phyloP scores from a whole-genome alignment of 2,888 invertebrate species.

The Agrochola lota region DNA sequence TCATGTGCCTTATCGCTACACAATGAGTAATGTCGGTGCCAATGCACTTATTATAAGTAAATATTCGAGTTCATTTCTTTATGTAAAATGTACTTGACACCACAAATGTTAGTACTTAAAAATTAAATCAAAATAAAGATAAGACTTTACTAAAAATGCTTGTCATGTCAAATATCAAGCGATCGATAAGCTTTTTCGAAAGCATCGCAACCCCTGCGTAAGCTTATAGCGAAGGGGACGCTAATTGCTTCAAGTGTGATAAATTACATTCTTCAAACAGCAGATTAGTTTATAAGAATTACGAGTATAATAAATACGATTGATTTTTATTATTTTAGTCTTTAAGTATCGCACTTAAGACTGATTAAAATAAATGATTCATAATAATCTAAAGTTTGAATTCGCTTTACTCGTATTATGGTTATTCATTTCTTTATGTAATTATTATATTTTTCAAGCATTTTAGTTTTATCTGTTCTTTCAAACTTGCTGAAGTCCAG shows the following conservation, averaged over 20 bases:
- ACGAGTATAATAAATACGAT: background rate
- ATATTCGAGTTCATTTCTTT: slow-evolving; percentile 1
- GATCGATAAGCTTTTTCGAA: slow-evolving; percentile 15
- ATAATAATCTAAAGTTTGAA: background rate
- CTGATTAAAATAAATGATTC: background rate
- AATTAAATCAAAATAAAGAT: background rate
- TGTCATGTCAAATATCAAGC: slow-evolving; percentile 1
- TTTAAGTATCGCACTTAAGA: background rate
- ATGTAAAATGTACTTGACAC: background rate
- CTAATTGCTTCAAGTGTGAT: slow-evolving; percentile 39
- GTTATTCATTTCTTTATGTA: background rate
- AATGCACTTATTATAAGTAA: slow-evolving; percentile 33
- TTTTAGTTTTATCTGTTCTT: background rate
- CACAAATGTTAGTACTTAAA: background rate
- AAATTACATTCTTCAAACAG: slow-evolving; percentile 23
- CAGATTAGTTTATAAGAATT: slow-evolving; percentile 13
- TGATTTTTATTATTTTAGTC: background rate
- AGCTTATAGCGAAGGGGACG: slow-evolving; percentile 9
- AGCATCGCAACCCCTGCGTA: background rate
- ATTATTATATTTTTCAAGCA: background rate
- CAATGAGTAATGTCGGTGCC: slow-evolving; percentile 36
- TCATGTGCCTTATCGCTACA: slow-evolving; percentile 45
- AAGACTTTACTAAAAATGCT: slow-evolving; percentile 1
- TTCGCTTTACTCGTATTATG: background rate
- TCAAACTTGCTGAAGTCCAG: background rate